phyloP scores from a whole-genome alignment of 2,113 vertebrate genomes.

The Brachyistius frenatus region DNA sequence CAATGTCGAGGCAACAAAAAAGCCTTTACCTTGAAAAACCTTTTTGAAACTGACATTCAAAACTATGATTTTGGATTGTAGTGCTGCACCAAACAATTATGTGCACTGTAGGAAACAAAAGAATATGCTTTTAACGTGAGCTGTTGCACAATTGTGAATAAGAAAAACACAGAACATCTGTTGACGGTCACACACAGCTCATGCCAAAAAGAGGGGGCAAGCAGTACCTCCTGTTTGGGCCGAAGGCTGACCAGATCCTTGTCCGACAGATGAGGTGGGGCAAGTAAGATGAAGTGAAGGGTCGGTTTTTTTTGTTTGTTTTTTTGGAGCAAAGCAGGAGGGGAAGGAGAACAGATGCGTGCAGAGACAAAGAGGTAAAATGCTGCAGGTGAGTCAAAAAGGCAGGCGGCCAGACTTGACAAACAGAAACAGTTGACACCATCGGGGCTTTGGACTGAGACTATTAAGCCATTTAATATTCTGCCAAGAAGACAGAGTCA shows the following conservation, averaged over 20 bases:
- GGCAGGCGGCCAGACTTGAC: conserved; percentile 62
- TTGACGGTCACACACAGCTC: conserved; percentile 59
- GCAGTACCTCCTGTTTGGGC: conserved; percentile 98
- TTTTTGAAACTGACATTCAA: too few species aligned
- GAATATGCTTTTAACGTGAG: background rate
- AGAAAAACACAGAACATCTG: conserved; percentile 47
- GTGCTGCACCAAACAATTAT: background rate
- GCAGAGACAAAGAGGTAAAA: conserved; percentile 85
- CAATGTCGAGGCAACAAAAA: background rate
- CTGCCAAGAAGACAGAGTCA: conserved; percentile 64
- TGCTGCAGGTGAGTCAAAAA: conserved; percentile 80
- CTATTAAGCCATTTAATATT: conserved; percentile 59
- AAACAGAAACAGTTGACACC: conserved; percentile 62
- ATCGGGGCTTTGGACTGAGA: conserved; percentile 22
- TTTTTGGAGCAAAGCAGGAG: conserved; percentile 55
- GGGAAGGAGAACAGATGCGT: conserved; percentile 56
- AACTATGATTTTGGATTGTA: background rate
- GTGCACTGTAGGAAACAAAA: background rate
- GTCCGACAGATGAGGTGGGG: conserved; percentile 88
- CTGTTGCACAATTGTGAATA: conserved; percentile 20
- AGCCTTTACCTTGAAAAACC: too few species aligned
- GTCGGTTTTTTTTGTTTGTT: conserved; percentile 9
- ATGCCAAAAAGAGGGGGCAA: conserved; percentile 66
- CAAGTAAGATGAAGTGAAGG: conserved; percentile 69
- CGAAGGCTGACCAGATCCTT: conserved; percentile 91